A percentile compares a stretch with the other conserved stretches of the same genome.
These are phyloP conservation scores for Syngnathus scovelli DNA, from an alignment of 2,113 vertebrate species.

Conservation along the genomic window DNA sequence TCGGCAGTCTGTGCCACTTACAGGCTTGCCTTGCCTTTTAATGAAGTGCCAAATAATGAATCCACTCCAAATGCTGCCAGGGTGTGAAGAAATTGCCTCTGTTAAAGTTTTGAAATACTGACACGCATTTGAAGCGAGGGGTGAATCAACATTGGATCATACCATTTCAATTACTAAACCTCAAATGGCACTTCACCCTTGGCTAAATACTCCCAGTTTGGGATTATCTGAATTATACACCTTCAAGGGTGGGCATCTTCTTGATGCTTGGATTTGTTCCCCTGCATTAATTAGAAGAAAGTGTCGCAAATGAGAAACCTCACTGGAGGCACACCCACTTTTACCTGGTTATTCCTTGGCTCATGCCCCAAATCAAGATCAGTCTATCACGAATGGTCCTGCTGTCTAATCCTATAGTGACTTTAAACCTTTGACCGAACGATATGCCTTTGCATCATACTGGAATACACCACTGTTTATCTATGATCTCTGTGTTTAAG, in stretches of 20 bases:
- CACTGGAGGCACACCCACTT: background rate
- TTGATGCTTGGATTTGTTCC: background rate
- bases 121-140: background rate
- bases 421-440: slow-evolving; percentile 58
- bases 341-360: background rate
- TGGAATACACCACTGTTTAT: slow-evolving; percentile 71
- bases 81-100: slow-evolving; percentile 74
- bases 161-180: slow-evolving; percentile 60
- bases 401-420: slow-evolving; percentile 56
- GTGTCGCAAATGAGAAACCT: background rate
- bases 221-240: slow-evolving; percentile 44
- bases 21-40: slow-evolving; percentile 68
- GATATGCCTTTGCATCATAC: slow-evolving; percentile 75
- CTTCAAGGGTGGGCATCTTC: background rate
- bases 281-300: background rate
- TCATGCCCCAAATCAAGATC: slow-evolving; percentile 19
- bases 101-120: slow-evolving; percentile 59
- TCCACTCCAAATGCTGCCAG: slow-evolving; percentile 67
- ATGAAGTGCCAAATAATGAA: slow-evolving; percentile 78
- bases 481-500: slow-evolving; percentile 58
- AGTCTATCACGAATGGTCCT: slow-evolving; percentile 61
- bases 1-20: slow-evolving; percentile 58
- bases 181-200: background rate
- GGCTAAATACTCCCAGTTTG: slow-evolving; percentile 38
- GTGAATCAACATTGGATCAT: slow-evolving; percentile 38